phyloP scores from a whole-genome alignment of 2,888 invertebrate genomes.

The Zhuqinia jingwanae region DNA sequence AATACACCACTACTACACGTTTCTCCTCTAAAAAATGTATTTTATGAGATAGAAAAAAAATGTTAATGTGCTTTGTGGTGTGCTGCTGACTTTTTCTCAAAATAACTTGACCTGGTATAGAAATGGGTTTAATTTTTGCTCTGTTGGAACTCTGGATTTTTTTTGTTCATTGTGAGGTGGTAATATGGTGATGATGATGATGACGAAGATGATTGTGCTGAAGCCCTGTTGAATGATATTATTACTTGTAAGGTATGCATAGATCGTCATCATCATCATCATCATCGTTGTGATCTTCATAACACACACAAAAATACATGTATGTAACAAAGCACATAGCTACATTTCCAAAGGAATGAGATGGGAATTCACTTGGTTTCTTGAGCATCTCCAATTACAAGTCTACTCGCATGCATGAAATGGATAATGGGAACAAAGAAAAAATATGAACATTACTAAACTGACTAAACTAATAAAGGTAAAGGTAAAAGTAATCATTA shows the following conservation, averaged over 20 bases:
- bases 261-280: conserved; percentile 10
- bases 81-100: conserved; percentile 51
- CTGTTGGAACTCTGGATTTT: conserved; percentile 37
- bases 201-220: conserved; percentile 26
- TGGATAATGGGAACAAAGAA: conserved; percentile 42
- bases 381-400: conserved; percentile 10
- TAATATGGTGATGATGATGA: background rate
- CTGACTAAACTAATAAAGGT: conserved; percentile 20
- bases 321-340: background rate
- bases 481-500: conserved; percentile 53
- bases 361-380: background rate
- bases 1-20: conserved; percentile 4
- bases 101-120: conserved; percentile 42
- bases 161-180: background rate
- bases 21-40: background rate
- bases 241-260: no score
- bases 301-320: background rate
- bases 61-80: conserved; percentile 49
- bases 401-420: conserved; percentile 13
- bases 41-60: conserved; percentile 50
- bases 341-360: no score
- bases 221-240: conserved; percentile 41
- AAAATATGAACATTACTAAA: conserved; percentile 19
- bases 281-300: background rate
- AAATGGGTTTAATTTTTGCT: conserved; percentile 55